These are phyloP conservation scores for Digitonthophagus gazella DNA, from an alignment of 2,888 invertebrate species.

Conservation along the genomic window DNA sequence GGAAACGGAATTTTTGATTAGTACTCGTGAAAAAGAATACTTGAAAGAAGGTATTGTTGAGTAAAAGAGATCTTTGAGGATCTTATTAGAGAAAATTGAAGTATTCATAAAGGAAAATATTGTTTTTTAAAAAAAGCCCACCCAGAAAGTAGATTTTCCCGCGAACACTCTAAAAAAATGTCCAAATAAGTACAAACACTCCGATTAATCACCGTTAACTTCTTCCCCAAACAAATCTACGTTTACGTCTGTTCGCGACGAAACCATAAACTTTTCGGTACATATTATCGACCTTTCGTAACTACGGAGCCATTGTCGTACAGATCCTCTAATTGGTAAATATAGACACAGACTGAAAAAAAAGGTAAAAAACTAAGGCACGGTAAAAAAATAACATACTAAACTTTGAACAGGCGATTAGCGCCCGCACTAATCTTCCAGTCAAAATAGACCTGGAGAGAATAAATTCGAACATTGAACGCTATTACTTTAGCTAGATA, in stretches of 20 bases:
- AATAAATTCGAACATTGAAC: not conserved
- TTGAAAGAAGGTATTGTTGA: no score
- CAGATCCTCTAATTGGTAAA: not conserved
- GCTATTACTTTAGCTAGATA: no score
- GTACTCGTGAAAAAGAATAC: no score
- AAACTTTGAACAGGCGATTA: not conserved
- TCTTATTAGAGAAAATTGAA: no score
- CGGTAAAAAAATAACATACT: not conserved
- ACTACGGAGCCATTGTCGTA: not conserved
- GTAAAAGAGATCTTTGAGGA: no score
- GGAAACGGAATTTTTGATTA: no score
- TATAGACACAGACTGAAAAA: not conserved
- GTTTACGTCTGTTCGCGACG: not conserved
- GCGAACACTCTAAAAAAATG: not conserved
- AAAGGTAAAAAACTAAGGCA: not conserved
- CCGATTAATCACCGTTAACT: not conserved
- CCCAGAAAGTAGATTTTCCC: not conserved
- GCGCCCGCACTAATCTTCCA: not conserved
- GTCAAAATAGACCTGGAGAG: not conserved
- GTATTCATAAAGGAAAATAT: no score
- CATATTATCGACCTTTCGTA: not conserved
- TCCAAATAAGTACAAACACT: not conserved
- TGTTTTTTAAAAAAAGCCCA: no score
- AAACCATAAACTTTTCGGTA: not conserved
- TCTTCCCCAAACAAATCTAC: not conserved